These are phyloP conservation scores for Mastigias papua DNA, from an alignment of 30 jellyfish, hydroid and myxozoan species.

Conservation along the genomic window DNA sequence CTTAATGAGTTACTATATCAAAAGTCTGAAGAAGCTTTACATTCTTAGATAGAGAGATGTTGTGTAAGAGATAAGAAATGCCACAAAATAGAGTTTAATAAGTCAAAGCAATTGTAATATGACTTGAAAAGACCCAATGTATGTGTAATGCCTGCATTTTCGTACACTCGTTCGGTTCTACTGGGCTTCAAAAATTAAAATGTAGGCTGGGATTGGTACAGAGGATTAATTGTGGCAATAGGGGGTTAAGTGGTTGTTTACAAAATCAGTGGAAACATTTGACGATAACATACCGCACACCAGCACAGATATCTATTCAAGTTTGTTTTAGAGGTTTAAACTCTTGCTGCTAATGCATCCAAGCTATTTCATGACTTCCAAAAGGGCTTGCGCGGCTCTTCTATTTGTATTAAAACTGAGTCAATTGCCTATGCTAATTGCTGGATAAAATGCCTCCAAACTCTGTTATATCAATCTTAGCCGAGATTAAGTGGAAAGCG, in stretches of 20 bases:
- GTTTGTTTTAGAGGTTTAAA: constrained; percentile 18
- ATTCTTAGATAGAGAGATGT: no score
- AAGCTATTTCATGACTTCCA: constrained; percentile 10
- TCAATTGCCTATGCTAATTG: constrained; percentile 10
- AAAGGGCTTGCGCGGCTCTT: constrained; percentile 19
- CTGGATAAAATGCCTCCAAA: constrained; percentile 13
- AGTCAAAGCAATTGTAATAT: no score
- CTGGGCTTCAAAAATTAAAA: not conserved
- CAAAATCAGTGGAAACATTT: not conserved
- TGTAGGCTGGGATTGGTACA: not conserved
- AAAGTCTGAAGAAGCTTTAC: no score
- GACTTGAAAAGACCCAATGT: no score
- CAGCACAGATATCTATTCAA: not conserved
- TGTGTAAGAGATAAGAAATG: no score
- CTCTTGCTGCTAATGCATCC: constrained; percentile 29
- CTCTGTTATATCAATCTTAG: constrained; percentile 8
- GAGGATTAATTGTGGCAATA: not conserved
- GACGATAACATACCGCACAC: not conserved
- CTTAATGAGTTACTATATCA: no score
- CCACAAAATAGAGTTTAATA: no score
- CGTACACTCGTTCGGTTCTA: not conserved
- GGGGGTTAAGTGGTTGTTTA: not conserved
- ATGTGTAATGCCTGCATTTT: no score
- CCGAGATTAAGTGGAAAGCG: constrained; percentile 60
- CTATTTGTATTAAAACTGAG: not conserved